Base-by-base conservation (phyloP, 37 sponge, comb jelly and placozoan genomes). In the Haliclona indistincta region DNA sequence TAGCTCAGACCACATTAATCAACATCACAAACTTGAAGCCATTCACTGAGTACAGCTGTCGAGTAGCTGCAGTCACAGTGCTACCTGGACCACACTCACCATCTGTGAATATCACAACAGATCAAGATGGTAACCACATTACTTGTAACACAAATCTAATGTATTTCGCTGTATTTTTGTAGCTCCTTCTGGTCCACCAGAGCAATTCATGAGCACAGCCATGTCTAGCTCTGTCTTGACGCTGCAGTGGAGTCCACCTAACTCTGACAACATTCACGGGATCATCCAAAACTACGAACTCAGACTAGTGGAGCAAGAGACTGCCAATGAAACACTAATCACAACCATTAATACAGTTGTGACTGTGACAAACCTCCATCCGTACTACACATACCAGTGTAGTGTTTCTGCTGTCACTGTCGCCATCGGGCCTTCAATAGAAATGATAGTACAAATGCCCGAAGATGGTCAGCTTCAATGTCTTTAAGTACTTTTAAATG, bases 361-460 rank as follows among this genome's bases (percentile, higher is more conserved):
- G 37, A 2, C 22, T 1, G 6, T 74, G 3, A 56, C 41, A 25
- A 61, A 56, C 25, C 38, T 77, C 11, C 82, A 64, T 40, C 76
- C 76, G 25, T 63, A 76, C 22, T 32, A 38, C 28, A 62, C 73
- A 36, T 82, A 82, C 53, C 19, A 37, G 25, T 60, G 34, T 40
- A 0, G 11, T n/a, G 74, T 82, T 29, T 67, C 82, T 42, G 82
- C 82, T 13, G 74, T 51, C 1, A 82, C 82, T 13, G 71, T 80
- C 11, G 62, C 4, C 4, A 11, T 28, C 4, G 80, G 80, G 7
- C 71, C 71, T 45, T 80, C 80, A 32, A 28, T 22, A 4, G 62
- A 43, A 61, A 38, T 54, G 26, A 60, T 36, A 19, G 40, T 60
- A 26, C 38, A 7, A 56, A 74, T 45, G 30, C 54, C 56, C 28